Percentiles rank a stretch among this genome's conserved stretches.
phyloP scores from a whole-genome alignment of 2,113 vertebrate genomes.

The Leptocoma aspasia region DNA sequence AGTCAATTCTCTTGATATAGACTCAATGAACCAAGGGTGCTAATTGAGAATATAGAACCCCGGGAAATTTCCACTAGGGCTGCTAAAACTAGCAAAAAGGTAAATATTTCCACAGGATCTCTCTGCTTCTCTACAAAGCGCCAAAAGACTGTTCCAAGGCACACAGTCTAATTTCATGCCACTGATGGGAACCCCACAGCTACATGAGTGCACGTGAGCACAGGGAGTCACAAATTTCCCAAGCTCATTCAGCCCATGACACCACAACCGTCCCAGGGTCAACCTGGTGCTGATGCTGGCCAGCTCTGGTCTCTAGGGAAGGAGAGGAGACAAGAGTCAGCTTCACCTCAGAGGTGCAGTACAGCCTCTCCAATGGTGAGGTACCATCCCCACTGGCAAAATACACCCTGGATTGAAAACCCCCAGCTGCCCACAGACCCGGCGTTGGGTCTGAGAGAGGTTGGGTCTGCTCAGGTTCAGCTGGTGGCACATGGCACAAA shows the following conservation, averaged over 20 bases:
- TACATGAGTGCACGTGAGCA: rapidly evolving
- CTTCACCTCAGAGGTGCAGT: background rate
- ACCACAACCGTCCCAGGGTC: background rate
- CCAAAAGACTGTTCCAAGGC: rapidly evolving
- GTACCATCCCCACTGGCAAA: background rate
- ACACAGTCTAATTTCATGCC: rapidly evolving
- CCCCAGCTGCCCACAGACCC: background rate
- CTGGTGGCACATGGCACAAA: background rate
- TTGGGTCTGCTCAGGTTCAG: background rate
- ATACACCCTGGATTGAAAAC: background rate
- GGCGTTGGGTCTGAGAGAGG: rapidly evolving
- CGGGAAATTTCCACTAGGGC: background rate
- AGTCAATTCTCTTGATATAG: background rate
- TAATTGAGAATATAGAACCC: background rate
- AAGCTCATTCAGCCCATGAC: rapidly evolving
- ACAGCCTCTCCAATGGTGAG: background rate
- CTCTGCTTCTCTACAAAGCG: background rate
- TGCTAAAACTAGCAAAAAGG: background rate
- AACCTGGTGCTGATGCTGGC: background rate
- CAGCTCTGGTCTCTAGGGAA: background rate
- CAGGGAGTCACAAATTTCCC: background rate
- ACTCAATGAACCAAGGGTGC: rapidly evolving
- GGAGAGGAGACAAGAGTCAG: background rate
- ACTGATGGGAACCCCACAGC: background rate
- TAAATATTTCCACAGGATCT: background rate